Percentiles rank a stretch among this genome's conserved stretches.
phyloP scores from a whole-genome alignment of 2,888 invertebrate species.

The Cephus pygmeus region DNA sequence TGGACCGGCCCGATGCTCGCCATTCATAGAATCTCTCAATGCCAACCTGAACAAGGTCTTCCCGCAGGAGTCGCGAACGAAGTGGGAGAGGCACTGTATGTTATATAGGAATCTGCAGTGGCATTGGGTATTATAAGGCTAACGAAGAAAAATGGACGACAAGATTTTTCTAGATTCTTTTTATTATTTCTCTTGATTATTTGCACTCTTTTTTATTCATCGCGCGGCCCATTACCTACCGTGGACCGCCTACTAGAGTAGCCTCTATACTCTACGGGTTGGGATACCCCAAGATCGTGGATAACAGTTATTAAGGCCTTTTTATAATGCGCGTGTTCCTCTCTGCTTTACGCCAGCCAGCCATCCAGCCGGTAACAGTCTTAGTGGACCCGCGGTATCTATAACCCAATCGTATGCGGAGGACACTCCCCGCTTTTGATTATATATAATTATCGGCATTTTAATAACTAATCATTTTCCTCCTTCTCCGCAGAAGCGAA shows the following conservation, averaged over 20 bases:
- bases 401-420: slow-evolving; percentile 46
- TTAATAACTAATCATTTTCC: slow-evolving; percentile 66
- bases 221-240: slow-evolving; percentile 37
- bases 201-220: background rate
- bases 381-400: slow-evolving; percentile 12
- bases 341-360: slow-evolving; percentile 28
- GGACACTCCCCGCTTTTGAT: slow-evolving; percentile 64
- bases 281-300: slow-evolving; percentile 59
- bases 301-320: slow-evolving; percentile 66
- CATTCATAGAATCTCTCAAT: slow-evolving; percentile 41
- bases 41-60: background rate
- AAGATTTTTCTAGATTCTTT: background rate
- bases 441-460: slow-evolving; percentile 66
- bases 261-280: slow-evolving; percentile 35
- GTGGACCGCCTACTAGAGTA: slow-evolving; percentile 46
- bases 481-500: slow-evolving; percentile 35
- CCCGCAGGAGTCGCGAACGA: background rate
- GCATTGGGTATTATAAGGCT: background rate
- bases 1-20: slow-evolving; percentile 36
- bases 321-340: slow-evolving; percentile 61
- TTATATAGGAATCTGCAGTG: background rate
- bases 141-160: background rate
- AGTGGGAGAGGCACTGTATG: background rate
- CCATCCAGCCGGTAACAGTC: slow-evolving; percentile 5
- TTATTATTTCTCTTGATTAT: slow-evolving; percentile 1